Conservation (phyloP, 2,797 vertebrate species). For the Coranthus polyacanthus region DNA sequence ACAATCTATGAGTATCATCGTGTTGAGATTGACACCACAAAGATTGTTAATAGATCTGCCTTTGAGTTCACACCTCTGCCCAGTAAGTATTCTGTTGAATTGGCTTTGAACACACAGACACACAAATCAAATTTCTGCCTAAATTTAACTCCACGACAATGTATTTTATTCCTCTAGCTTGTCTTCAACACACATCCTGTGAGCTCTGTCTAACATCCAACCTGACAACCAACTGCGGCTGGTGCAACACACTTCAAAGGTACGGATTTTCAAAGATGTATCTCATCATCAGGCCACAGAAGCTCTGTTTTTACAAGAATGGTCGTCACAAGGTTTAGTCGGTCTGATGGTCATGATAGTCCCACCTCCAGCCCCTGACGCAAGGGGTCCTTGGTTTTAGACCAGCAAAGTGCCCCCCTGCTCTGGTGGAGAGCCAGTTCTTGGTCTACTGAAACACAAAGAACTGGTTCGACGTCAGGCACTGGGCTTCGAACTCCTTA, state of each 20-base stretch:
- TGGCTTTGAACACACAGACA: not conserved
- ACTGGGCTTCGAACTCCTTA: no score
- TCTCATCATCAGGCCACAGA: not conserved
- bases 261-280: conserved; percentile 53
- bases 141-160: conserved; percentile 1
- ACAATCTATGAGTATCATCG: conserved; percentile 97
- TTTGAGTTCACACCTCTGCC: conserved; percentile 94
- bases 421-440: no score
- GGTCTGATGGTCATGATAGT: no score
- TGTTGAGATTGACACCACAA: conserved; percentile 90
- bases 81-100: conserved; percentile 84
- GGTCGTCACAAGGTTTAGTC: no score
- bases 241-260: conserved; percentile 97
- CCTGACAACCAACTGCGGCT: conserved; percentile 90
- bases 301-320: no score
- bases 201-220: conserved; percentile 88
- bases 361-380: no score
- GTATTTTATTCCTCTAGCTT: conserved; percentile 83
- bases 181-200: conserved; percentile 91
- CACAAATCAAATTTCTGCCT: no score
- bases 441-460: no score
- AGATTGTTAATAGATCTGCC: conserved; percentile 85
- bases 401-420: no score
- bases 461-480: no score
- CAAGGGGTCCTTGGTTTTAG: no score